Percentiles rank a stretch among this genome's conserved stretches.
phyloP scores from a whole-genome alignment of 2,113 vertebrate genomes.

The Perca schrenkii region DNA sequence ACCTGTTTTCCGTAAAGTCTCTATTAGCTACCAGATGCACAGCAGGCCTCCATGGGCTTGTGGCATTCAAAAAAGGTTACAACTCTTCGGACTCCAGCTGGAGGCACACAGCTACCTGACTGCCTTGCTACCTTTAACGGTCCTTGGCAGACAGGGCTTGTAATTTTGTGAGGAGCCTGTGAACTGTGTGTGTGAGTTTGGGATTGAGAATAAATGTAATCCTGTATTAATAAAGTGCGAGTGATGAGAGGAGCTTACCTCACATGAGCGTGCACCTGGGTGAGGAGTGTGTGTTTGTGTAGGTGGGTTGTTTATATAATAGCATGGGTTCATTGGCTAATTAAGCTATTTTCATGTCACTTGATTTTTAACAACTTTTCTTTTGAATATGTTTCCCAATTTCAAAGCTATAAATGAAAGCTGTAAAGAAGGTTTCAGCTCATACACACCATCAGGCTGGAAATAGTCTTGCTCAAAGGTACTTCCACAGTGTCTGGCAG shows the following conservation, averaged over 20 bases:
- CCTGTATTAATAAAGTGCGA: constrained; percentile 82
- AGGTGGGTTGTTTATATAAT: constrained; percentile 42
- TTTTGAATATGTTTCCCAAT: not conserved
- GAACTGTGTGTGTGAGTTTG: constrained; percentile 49
- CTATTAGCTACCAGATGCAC: constrained; percentile 27
- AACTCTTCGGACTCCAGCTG: constrained; percentile 17
- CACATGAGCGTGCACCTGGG: constrained; percentile 45
- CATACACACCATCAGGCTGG: not conserved
- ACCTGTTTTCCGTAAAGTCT: constrained; percentile 21
- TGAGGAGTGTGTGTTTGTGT: constrained; percentile 28
- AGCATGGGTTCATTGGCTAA: not conserved
- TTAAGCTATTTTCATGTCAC: not conserved
- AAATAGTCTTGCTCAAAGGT: not conserved
- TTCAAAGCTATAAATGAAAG: not conserved
- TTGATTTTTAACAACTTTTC: not conserved
- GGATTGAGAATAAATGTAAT: constrained; percentile 80
- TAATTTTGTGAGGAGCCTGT: constrained; percentile 21
- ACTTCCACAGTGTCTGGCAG: constrained; percentile 3
- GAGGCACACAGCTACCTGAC: constrained; percentile 51
- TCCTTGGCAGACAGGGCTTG: constrained; percentile 58
- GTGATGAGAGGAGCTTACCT: constrained; percentile 76
- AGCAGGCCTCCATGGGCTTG: constrained; percentile 37
- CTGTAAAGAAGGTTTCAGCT: not conserved
- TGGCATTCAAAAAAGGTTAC: constrained; percentile 17
- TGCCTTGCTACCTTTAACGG: constrained; percentile 61